Evolutionary conservation across 2,888 invertebrate species (phyloP).

Genomic region (Sarcophaga variegata): DNA sequence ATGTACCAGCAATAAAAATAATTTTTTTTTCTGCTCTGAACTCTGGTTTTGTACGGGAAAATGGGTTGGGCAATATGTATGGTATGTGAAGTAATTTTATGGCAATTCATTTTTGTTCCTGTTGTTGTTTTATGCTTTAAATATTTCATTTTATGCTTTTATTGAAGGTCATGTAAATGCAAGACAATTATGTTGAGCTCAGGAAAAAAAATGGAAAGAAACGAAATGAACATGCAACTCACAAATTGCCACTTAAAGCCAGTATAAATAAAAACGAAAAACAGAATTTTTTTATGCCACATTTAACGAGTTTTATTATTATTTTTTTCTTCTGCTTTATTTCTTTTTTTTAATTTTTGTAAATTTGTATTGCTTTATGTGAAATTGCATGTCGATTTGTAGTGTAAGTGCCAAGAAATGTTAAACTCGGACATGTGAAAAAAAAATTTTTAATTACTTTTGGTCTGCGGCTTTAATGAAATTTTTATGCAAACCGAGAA

Average conservation of each 20-base stretch:
- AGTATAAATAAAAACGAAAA: conserved; percentile 5
- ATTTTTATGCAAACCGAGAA: too few species aligned
- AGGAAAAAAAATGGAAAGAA: not conserved
- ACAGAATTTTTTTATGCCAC: not conserved
- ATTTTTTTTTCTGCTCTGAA: too few species aligned
- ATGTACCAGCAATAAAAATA: conserved; percentile 32
- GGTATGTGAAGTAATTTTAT: not conserved
- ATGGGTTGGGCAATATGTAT: not conserved
- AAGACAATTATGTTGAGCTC: not conserved
- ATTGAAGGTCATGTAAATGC: conserved; percentile 42
- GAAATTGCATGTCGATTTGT: too few species aligned
- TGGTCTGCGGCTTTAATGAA: too few species aligned
- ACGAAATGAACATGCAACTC: conserved; percentile 21
- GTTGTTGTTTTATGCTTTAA: not conserved
- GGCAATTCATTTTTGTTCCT: not conserved
- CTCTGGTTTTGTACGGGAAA: not conserved
- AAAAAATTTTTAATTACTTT: too few species aligned
- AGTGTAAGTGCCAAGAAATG: too few species aligned
- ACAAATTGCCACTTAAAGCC: conserved; percentile 40
- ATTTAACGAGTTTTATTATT: not conserved
- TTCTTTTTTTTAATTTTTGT: conserved; percentile 11
- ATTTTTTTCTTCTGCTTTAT: conserved; percentile 21
- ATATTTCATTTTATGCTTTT: not conserved
- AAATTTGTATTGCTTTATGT: not conserved
- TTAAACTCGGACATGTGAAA: too few species aligned